Evolutionary conservation across 2,888 invertebrate species (phyloP).

Genomic region (Drosophila suboccidentalis): DNA sequence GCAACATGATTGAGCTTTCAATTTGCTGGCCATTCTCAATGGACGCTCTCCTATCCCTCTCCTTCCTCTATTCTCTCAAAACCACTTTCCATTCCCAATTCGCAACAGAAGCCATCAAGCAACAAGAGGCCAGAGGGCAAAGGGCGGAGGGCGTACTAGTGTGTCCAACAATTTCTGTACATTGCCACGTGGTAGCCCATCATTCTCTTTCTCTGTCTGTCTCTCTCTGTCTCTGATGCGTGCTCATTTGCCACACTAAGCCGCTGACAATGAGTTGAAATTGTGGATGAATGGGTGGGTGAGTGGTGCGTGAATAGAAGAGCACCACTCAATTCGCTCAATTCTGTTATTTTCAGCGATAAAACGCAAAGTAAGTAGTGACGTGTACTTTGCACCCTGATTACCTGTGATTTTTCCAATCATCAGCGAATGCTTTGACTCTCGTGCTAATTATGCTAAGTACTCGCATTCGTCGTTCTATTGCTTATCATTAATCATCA

Average conservation of each 20-base stretch:
- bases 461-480: neutral
- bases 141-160: neutral
- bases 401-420: conserved; percentile 10
- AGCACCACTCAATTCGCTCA: conserved; percentile 9
- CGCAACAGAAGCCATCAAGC: conserved; percentile 17
- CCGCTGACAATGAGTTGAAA: conserved; percentile 54
- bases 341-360: conserved; percentile 21
- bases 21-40: conserved; percentile 67
- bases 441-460: neutral
- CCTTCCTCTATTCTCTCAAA: neutral
- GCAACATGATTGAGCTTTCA: conserved; percentile 82
- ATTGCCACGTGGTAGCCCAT: conserved; percentile 58
- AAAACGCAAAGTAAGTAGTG: conserved; percentile 30
- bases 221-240: conserved; percentile 4
- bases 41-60: neutral
- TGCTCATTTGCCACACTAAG: conserved; percentile 55
- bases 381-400: conserved; percentile 13
- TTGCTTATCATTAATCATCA: neutral
- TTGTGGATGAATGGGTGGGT: conserved; percentile 12
- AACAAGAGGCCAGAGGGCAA: neutral
- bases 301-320: neutral
- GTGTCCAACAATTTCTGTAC: conserved; percentile 48
- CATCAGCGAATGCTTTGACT: neutral
- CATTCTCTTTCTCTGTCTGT: neutral
- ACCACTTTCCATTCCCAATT: conserved; percentile 9